Percentiles rank a stretch among this genome's conserved stretches.
Evolutionary conservation across 2,888 invertebrate species (phyloP).

Genomic region (Drosophila infuscata): DNA sequence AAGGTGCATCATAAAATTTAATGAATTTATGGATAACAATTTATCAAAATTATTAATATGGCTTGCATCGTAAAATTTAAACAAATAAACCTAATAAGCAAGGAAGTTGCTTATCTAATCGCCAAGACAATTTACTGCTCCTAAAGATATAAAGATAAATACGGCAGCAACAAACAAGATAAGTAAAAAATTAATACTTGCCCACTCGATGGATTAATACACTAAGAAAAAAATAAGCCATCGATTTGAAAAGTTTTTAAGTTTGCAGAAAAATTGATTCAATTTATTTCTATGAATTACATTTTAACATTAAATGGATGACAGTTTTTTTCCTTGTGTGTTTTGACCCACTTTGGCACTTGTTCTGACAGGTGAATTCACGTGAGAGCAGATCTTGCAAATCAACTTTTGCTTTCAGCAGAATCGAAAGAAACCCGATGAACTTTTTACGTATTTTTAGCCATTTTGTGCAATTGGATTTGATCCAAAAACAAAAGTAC

Average conservation of each 20-base stretch:
- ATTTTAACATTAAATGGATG: background rate
- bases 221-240: background rate
- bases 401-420: constrained; percentile 69
- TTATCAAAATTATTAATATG: constrained; percentile 10
- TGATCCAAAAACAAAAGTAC: constrained; percentile 59
- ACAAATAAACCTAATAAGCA: constrained; percentile 21
- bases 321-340: background rate
- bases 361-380: constrained; percentile 22
- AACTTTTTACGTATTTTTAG: constrained; percentile 45
- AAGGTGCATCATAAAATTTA: background rate
- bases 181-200: constrained; percentile 24
- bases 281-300: background rate
- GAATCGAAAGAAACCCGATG: constrained; percentile 19
- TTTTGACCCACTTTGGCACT: constrained; percentile 35
- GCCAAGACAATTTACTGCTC: constrained; percentile 11
- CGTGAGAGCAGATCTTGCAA: constrained; percentile 32
- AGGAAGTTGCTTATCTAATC: constrained; percentile 61
- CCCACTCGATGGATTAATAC: constrained; percentile 22
- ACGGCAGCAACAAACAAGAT: constrained; percentile 55
- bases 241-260: background rate
- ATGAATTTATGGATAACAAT: background rate
- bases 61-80: constrained; percentile 41
- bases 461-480: constrained; percentile 59
- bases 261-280: background rate
- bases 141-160: constrained; percentile 59